Base-by-base conservation (phyloP, 2,888 invertebrate genomes). In the Orthosia incerta region DNA sequence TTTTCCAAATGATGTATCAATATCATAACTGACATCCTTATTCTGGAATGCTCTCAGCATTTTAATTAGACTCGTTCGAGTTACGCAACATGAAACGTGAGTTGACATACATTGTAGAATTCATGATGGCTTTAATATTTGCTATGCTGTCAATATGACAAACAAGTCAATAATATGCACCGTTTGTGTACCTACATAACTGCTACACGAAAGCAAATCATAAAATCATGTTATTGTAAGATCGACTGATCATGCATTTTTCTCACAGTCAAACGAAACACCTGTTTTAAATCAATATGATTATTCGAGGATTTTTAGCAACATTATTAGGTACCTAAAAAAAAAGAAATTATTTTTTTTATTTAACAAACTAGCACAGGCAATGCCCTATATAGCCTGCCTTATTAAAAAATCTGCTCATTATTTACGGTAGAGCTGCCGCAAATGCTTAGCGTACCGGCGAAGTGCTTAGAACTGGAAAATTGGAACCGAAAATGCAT, bases 401-500 rank as follows among this genome's bases (percentile, higher is more conserved):
- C 82, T 65, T 62, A 68, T 73, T 74, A 71, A 70, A 61, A 77
- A 77, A 65, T 66, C 50, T 61, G 55, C 50, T 71, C 48, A 75
- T 85, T 75, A 69, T 50, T 69, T 48, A 59, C 78, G 62, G 67
- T 71, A 67, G 59, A 75, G 66, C 71, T 71, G 71, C 80, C 80
- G 76, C 75, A 59, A 82, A 82, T 80, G 87, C 69, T 83, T 62
- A 81, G 65, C 69, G 64, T 69, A 74, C 70, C 74, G 76, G 71
- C 72, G 71, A 76, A 75, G 82, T 81, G 86, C 87, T 87, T 76
- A 74, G 75, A 80, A 72, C 85, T 88, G 89, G 89, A 91, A 91
- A 91, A 91, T 91, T 90, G 86, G 86, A 84, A 80, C 79, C 75
- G 67, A 79, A 79, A 88, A 85, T 88, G 89, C 89, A 87, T 74